phyloP scores from a whole-genome alignment of 2,797 vertebrate genomes.

The Leptodactylus fallax region DNA sequence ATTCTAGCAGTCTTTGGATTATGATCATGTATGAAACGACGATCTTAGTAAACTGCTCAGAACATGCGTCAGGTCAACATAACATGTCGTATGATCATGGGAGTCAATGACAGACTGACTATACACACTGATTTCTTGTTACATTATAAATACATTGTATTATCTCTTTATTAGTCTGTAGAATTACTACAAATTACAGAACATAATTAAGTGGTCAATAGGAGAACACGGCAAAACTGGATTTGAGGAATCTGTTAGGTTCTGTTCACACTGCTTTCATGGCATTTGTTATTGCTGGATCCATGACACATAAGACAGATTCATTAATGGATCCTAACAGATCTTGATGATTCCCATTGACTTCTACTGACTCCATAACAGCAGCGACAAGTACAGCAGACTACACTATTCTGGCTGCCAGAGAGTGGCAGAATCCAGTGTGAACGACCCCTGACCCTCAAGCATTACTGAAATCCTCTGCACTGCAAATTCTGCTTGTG shows the following conservation, averaged over 20 bases:
- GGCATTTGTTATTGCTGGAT: neutral
- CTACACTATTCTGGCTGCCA: too few relatives aligned
- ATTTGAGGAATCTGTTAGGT: neutral
- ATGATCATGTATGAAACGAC: too few relatives aligned
- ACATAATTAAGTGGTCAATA: neutral
- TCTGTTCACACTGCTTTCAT: neutral
- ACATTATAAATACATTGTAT: neutral
- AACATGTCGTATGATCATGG: neutral
- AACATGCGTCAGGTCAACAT: neutral
- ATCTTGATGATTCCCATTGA: too few relatives aligned
- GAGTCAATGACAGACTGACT: neutral
- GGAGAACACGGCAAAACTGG: neutral
- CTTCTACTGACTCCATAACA: too few relatives aligned
- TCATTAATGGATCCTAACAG: too few relatives aligned
- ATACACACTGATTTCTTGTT: neutral
- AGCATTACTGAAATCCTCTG: too few relatives aligned
- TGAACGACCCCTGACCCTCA: too few relatives aligned
- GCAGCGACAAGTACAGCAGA: too few relatives aligned
- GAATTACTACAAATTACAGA: neutral
- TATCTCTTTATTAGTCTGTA: neutral
- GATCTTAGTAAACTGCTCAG: neutral
- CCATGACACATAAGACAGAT: neutral
- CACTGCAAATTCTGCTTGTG: too few relatives aligned
- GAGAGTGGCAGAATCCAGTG: too few relatives aligned
- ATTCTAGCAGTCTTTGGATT: too few relatives aligned